phyloP scores from a whole-genome alignment of 53 echinoderm and acorn worm genomes.

The Astropecten irregularis region DNA sequence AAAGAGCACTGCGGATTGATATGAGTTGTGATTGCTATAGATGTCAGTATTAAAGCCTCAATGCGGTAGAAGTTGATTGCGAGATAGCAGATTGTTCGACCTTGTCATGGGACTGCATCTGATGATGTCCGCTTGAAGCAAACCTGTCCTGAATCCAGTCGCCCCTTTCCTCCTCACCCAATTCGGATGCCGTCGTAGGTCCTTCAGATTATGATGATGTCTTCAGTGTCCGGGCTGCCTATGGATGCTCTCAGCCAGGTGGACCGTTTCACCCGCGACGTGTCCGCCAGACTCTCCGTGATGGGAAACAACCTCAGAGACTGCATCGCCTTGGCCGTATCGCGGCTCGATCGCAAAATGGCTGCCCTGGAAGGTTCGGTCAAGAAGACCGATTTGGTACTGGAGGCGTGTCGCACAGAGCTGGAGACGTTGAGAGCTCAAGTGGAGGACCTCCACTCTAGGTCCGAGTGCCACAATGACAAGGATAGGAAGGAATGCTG shows the following conservation, averaged over 20 bases:
- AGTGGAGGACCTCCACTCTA: not conserved
- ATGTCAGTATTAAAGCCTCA: no score
- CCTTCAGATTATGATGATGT: not conserved
- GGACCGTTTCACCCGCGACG: not conserved
- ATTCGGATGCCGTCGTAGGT: no score
- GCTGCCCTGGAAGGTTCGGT: not conserved
- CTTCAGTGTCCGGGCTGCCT: not conserved
- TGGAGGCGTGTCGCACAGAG: not conserved
- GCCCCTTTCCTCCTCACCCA: no score
- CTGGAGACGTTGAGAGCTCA: not conserved
- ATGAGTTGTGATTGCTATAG: no score
- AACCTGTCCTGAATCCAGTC: no score
- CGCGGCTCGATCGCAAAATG: not conserved
- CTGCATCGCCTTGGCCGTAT: not conserved
- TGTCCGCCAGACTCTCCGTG: conserved; percentile 6
- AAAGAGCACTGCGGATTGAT: no score
- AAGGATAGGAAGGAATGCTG: not conserved
- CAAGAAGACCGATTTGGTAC: not conserved
- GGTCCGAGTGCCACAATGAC: not conserved
- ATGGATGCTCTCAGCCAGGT: conserved; percentile 12
- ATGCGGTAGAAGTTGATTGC: no score
- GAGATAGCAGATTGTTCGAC: no score
- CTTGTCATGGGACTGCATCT: no score
- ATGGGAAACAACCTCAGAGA: conserved; percentile 16
- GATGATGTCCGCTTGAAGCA: no score